Conservation (phyloP, 2,113 vertebrate genomes). For the Conger conger region DNA sequence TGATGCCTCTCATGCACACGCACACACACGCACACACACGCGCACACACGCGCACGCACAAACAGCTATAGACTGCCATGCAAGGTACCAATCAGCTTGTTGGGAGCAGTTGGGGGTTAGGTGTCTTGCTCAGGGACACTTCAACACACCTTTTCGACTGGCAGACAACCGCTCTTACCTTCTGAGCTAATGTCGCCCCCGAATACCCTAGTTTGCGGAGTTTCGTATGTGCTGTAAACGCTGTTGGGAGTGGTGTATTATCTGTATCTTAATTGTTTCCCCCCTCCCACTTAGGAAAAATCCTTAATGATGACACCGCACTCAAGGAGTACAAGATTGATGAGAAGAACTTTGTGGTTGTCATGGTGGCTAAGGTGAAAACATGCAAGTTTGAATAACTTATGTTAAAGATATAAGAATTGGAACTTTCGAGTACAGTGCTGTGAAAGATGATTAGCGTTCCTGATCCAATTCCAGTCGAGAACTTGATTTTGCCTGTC, state of each 20-base stretch:
- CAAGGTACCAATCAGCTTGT: too few relatives aligned
- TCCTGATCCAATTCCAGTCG: too few relatives aligned
- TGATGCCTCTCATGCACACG: too few relatives aligned
- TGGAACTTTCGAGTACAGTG: not conserved
- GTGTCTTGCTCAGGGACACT: too few relatives aligned
- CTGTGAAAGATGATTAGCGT: too few relatives aligned
- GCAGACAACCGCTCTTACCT: too few relatives aligned
- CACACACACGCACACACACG: too few relatives aligned
- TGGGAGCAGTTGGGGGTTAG: too few relatives aligned
- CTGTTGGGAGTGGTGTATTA: not conserved
- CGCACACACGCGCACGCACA: too few relatives aligned
- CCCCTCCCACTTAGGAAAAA: constrained; percentile 80
- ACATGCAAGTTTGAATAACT: not conserved
- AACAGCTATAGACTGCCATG: too few relatives aligned
- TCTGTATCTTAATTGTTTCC: constrained; percentile 15
- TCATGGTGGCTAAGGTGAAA: constrained; percentile 96
- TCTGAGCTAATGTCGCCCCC: not conserved
- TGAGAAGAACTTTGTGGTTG: constrained; percentile 97
- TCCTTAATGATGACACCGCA: constrained; percentile 88
- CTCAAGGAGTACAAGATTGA: constrained; percentile 97
- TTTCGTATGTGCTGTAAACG: not conserved
- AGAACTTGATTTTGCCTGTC: not conserved
- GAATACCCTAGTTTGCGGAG: not conserved
- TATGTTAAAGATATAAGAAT: not conserved
- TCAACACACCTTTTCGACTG: too few relatives aligned